Conservation (phyloP, 2,888 invertebrate genomes). For the Hypolimnas misippus region DNA sequence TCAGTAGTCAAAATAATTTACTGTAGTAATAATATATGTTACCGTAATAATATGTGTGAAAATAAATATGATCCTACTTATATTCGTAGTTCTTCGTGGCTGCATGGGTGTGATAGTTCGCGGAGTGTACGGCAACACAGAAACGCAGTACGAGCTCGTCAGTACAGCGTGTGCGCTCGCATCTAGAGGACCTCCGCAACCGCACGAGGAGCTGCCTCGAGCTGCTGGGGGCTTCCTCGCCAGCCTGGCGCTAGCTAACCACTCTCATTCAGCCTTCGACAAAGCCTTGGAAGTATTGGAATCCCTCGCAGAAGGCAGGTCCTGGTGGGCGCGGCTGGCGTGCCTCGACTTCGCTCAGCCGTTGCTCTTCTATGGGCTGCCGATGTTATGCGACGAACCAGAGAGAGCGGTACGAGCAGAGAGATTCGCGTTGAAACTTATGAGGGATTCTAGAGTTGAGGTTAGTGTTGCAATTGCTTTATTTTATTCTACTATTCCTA, state of each 20-base stretch:
- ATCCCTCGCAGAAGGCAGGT: constrained; percentile 59
- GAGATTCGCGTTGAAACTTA: constrained; percentile 86
- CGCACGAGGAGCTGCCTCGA: constrained; percentile 89
- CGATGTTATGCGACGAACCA: constrained; percentile 79
- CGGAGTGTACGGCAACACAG: constrained; percentile 67
- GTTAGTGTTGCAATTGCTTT: constrained; percentile 45
- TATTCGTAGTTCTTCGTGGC: constrained; percentile 60
- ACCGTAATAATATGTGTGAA: no score
- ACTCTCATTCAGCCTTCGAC: constrained; percentile 84
- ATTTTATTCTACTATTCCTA: no score
- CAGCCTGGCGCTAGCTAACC: constrained; percentile 86
- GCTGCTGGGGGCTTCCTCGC: constrained; percentile 87
- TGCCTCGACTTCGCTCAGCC: constrained; percentile 88
- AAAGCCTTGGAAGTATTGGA: constrained; percentile 81
- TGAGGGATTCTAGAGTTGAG: constrained; percentile 89
- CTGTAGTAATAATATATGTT: no score
- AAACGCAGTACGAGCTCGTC: constrained; percentile 84
- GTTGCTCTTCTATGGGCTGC: constrained; percentile 89
- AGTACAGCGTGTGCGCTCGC: constrained; percentile 89
- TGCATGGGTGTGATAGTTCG: constrained; percentile 72
- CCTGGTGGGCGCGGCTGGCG: constrained; percentile 88
- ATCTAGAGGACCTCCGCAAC: constrained; percentile 86
- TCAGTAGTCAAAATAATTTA: no score
- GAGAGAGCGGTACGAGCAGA: constrained; percentile 80
- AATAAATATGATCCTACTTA: no score